Evolutionary conservation across 2,888 invertebrate genomes (phyloP).

Genomic region (Cyclophora albipunctata): DNA sequence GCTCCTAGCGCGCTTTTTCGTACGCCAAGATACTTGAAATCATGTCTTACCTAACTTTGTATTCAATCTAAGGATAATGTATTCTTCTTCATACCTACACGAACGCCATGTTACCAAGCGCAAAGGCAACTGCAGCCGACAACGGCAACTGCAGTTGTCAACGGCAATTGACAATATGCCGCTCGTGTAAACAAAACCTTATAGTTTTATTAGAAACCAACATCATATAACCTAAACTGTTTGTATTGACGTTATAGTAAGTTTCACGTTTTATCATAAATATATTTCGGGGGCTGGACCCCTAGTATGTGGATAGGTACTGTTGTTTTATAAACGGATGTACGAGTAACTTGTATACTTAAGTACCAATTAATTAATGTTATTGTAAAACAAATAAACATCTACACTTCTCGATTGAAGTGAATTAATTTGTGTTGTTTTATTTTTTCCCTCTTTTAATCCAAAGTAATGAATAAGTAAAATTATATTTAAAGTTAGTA

Average conservation of each 20-base stretch:
- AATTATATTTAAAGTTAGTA: too few species aligned
- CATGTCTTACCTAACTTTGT: too few species aligned
- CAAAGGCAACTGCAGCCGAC: too few species aligned
- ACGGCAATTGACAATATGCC: too few species aligned
- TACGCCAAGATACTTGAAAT: too few species aligned
- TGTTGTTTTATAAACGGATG: constrained; percentile 63
- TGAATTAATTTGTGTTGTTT: constrained; percentile 16
- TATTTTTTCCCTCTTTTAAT: not conserved
- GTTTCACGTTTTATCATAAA: not conserved
- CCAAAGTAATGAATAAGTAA: too few species aligned
- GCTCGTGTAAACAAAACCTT: too few species aligned
- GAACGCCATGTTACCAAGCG: too few species aligned
- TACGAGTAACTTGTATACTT: constrained; percentile 36
- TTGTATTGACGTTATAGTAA: constrained; percentile 13
- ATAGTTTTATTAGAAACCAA: constrained; percentile 14
- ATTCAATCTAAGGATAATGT: too few species aligned
- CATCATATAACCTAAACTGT: constrained; percentile 30
- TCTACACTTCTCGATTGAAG: constrained; percentile 31
- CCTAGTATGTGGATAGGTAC: constrained; percentile 47
- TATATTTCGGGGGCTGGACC: constrained; percentile 58
- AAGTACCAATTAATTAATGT: constrained; percentile 52
- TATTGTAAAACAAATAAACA: constrained; percentile 41
- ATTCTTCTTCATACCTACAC: too few species aligned
- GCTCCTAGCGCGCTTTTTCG: too few species aligned
- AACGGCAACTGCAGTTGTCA: too few species aligned